phyloP scores from a whole-genome alignment of 2,888 invertebrate species.

The Pammene fasciana region DNA sequence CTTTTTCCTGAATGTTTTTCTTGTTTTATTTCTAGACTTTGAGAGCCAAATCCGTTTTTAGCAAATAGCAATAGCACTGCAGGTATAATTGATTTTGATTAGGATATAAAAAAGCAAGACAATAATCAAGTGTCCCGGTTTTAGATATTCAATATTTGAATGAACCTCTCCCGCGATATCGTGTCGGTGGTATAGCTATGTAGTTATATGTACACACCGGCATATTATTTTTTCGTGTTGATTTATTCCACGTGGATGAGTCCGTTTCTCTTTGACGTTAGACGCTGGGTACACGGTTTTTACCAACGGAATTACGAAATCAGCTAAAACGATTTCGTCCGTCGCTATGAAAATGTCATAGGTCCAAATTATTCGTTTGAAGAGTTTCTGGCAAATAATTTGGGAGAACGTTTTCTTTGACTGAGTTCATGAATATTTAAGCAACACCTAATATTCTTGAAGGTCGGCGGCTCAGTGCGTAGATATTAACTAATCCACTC shows the following conservation, averaged over 20 bases:
- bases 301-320: constrained; percentile 45
- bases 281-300: constrained; percentile 51
- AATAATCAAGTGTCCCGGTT: not conserved
- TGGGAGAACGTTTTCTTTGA: constrained; percentile 42
- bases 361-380: constrained; percentile 48
- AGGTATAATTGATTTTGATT: not conserved
- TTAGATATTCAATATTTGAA: constrained; percentile 11
- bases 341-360: constrained; percentile 47
- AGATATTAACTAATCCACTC: constrained; percentile 20
- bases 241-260: constrained; percentile 70
- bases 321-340: constrained; percentile 51
- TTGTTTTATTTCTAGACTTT: constrained; percentile 3
- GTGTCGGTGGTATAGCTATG: constrained; percentile 60
- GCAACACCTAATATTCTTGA: constrained; percentile 35
- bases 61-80: not conserved
- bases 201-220: constrained; percentile 54
- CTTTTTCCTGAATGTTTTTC: constrained; percentile 2
- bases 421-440: constrained; percentile 39
- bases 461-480: constrained; percentile 7
- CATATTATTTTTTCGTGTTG: constrained; percentile 74
- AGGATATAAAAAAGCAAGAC: not conserved
- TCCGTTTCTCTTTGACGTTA: constrained; percentile 66
- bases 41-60: not conserved
- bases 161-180: constrained; percentile 42
- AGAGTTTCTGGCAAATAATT: constrained; percentile 44